Conservation (phyloP, 1,140 invertebrate species). For the Lamellibrachia luymesi region DNA sequence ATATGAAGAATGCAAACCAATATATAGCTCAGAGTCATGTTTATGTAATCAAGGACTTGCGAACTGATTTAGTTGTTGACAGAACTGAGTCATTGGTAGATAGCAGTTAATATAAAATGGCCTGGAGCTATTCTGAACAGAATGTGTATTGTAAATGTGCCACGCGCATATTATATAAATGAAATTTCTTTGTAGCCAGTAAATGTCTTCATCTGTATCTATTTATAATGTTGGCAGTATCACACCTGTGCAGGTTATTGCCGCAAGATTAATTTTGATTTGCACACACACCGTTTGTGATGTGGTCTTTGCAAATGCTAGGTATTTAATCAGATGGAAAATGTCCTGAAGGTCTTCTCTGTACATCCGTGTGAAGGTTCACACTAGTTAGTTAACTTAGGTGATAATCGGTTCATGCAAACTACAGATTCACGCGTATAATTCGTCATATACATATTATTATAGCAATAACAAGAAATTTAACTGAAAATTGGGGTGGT, state of each 20-base stretch:
- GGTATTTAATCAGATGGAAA: not conserved
- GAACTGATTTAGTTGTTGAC: not conserved
- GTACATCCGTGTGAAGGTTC: not conserved
- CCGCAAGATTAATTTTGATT: not conserved
- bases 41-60: not conserved
- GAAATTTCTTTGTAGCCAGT: not conserved
- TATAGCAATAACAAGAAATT: not conserved
- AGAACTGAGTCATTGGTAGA: not conserved
- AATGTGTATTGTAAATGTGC: not conserved
- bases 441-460: not conserved
- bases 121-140: not conserved
- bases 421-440: not conserved
- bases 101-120: not conserved
- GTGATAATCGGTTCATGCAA: not conserved
- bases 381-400: not conserved
- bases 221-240: not conserved
- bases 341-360: not conserved
- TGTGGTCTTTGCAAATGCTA: not conserved
- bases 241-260: not conserved
- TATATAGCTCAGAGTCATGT: not conserved
- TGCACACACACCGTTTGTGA: not conserved
- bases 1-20: not conserved
- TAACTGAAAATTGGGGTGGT: not conserved
- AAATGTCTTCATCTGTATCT: not conserved
- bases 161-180: not conserved